Percentiles rank a stretch among this genome's conserved stretches.
phyloP scores from a whole-genome alignment of 2,113 vertebrate species.

The Picathartes gymnocephalus region DNA sequence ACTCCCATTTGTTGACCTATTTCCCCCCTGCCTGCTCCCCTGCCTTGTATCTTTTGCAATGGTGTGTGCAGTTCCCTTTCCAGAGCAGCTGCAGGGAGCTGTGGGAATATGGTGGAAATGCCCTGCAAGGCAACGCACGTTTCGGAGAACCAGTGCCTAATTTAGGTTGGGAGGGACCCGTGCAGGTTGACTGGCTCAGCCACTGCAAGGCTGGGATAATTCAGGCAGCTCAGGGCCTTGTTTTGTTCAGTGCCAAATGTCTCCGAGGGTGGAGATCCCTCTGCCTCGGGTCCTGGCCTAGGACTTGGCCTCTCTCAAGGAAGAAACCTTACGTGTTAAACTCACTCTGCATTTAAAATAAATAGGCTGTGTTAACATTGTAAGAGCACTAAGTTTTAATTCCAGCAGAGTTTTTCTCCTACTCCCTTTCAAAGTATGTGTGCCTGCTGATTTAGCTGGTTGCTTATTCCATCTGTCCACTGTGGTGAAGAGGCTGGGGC shows the following conservation, averaged over 20 bases:
- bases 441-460: neutral
- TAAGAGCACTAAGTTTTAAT: neutral
- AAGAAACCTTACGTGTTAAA: neutral
- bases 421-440: neutral
- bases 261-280: neutral
- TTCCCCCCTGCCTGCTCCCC: neutral
- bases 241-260: neutral
- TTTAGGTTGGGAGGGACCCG: neutral
- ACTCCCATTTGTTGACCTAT: neutral
- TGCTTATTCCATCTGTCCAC: neutral
- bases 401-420: neutral
- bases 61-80: neutral
- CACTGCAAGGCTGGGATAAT: neutral
- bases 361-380: neutral
- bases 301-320: neutral
- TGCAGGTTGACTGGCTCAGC: neutral
- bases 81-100: neutral
- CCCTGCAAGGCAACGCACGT: rapidly evolving
- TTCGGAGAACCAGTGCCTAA: neutral
- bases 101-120: neutral
- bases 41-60: rapidly evolving
- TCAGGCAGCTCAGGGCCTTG: neutral
- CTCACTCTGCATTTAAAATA: neutral
- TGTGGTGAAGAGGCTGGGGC: neutral
- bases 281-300: neutral